Evolutionary conservation across 2,797 vertebrate species (phyloP).

Genomic region (Pogonophryne albipinna): DNA sequence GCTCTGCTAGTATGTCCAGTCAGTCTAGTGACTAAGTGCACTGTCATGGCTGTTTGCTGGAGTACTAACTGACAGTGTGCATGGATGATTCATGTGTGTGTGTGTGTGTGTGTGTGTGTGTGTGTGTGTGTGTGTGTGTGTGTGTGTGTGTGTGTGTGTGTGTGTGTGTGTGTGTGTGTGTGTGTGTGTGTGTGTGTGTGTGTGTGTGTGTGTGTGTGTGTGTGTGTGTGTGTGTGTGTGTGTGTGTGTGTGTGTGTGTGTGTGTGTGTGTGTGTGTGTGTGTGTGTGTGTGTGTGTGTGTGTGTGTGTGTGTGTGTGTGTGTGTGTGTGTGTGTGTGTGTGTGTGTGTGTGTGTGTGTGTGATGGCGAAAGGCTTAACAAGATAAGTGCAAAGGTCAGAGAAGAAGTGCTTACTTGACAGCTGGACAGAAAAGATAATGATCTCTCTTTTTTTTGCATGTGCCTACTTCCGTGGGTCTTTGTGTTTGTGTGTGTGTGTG

Average conservation of each 20-base stretch:
- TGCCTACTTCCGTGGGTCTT: background rate
- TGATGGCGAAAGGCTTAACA: constrained; percentile 43
- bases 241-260: background rate
- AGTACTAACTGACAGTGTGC: constrained; percentile 15
- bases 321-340: constrained; percentile 7
- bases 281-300: constrained; percentile 6
- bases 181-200: constrained; percentile 20
- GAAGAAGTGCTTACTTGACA: constrained; percentile 58
- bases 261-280: background rate
- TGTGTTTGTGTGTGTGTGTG: constrained; percentile 5
- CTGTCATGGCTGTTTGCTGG: constrained; percentile 18
- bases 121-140: constrained; percentile 10
- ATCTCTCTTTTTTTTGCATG: constrained; percentile 20
- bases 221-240: constrained; percentile 1
- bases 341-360: constrained; percentile 17
- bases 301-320: background rate
- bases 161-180: constrained; percentile 9
- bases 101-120: background rate
- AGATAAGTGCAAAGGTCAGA: constrained; percentile 58
- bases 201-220: background rate
- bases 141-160: background rate
- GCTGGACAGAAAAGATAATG: constrained; percentile 48
- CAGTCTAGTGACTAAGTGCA: constrained; percentile 19
- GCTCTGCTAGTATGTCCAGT: constrained; percentile 22
- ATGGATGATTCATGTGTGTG: constrained; percentile 14